Base-by-base conservation (phyloP, 2,113 vertebrate species). In the Alligator sinensis region DNA sequence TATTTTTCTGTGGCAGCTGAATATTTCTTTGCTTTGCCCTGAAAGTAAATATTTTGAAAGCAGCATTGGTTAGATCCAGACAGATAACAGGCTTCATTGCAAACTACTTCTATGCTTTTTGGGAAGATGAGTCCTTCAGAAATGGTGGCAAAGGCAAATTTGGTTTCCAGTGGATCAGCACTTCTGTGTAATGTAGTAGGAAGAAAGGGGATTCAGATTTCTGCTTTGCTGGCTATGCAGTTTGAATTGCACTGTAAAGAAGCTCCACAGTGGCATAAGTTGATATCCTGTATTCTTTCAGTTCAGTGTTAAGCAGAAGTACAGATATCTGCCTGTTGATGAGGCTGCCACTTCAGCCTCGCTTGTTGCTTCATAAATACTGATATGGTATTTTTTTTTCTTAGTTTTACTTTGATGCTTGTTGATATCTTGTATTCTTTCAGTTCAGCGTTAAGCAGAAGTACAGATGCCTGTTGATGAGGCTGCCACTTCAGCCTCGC, bases 121-220 rank as follows among this genome's bases (percentile, higher is more conserved):
- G 38, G 38, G 38, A 38, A 38, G 38, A 38, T 38, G 21, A 63
- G 55, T 80, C 82, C 77, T 92, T 58, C 64, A 86, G 85, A 84
- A 91, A 62, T 18, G 59, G 79, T 55, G 78, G 79, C 34, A 74
- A 77, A 55, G n/a, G 15, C 0, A 3, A 74, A 80, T 7, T 66
- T 30, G 18, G 11, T 17, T 58, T 22, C 18, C 38, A 9, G 34
- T 15, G 38, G 21, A 57, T 68, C 22, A 22, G 66, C 27, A 59
- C 22, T n/a, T 0, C 61, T 83, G 75, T 15, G 59, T 72, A 47
- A 47, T 18, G n/a, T 17, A 30, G 68, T 0, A 0, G 79, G 62
- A 94, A 58, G 11, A 72, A 75, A 78, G 9, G 21, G 17, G 25
- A 76, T 72, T 30, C 15, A 34, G 47, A 30, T 72, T 59, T 8